Evolutionary conservation across 1,140 invertebrate species (phyloP).

Genomic region (Linepithema humile): DNA sequence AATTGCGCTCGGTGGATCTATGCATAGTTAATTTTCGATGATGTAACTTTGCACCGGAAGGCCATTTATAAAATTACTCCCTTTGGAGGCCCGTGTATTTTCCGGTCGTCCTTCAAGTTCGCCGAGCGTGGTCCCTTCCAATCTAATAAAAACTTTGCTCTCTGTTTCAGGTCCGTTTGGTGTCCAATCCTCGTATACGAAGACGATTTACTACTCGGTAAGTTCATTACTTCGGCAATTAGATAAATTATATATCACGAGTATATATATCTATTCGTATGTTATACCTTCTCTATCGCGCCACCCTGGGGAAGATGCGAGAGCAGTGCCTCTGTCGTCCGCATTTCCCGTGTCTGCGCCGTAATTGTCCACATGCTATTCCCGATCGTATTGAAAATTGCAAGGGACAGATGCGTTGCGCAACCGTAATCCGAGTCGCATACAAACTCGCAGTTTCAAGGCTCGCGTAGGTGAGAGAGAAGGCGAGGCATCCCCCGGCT

Average conservation of each 20-base stretch:
- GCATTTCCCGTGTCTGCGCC: not conserved
- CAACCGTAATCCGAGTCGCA: constrained; percentile 27
- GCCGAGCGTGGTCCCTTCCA: not conserved
- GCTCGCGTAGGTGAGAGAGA: not conserved
- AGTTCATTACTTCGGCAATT: constrained; percentile 49
- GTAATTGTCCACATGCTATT: not conserved
- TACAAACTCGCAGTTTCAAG: not conserved
- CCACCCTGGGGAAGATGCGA: not conserved
- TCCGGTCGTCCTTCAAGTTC: not conserved
- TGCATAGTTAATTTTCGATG: not conserved
- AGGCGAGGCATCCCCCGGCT: not conserved
- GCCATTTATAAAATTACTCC: constrained; percentile 27
- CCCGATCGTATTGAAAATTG: constrained; percentile 36
- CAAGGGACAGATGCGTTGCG: constrained; percentile 19
- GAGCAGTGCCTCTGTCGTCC: not conserved
- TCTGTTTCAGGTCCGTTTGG: constrained; percentile 56
- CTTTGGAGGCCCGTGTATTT: constrained; percentile 2
- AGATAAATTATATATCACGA: not conserved
- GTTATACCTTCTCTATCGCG: too few species aligned
- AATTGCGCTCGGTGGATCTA: not conserved
- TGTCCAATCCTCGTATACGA: not conserved
- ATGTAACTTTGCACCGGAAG: constrained; percentile 7
- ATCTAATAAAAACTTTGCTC: constrained; percentile 68
- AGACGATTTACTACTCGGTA: constrained; percentile 48
- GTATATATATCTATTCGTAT: not conserved